Evolutionary conservation across 2,888 invertebrate species (phyloP).

Genomic region (Cynaeus angustus): DNA sequence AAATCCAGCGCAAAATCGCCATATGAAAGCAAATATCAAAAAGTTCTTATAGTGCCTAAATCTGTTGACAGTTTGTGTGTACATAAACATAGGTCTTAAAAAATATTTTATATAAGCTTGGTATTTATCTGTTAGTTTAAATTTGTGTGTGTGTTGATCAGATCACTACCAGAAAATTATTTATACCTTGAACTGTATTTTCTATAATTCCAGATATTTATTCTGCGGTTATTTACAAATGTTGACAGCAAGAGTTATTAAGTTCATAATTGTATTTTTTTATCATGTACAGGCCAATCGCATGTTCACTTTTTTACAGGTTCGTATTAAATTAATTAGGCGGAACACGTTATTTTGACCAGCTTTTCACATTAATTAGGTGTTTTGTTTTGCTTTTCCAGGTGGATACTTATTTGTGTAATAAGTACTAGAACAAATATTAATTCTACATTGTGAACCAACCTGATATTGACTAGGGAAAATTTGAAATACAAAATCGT

Average conservation of each 20-base stretch:
- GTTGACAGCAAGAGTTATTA: not conserved
- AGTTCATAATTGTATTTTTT: conserved; percentile 1
- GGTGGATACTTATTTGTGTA: conserved; percentile 17
- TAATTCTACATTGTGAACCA: conserved; percentile 26
- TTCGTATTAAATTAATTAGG: not conserved
- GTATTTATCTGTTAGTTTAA: conserved; percentile 43
- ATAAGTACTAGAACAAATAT: conserved; percentile 22
- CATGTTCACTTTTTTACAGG: conserved; percentile 4
- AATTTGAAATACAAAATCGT: conserved; percentile 41
- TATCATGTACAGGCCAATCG: not conserved
- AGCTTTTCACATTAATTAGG: conserved; percentile 4
- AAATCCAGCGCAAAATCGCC: conserved; percentile 81
- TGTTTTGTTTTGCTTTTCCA: not conserved
- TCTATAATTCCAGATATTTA: conserved; percentile 13
- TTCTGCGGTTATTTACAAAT: conserved; percentile 17
- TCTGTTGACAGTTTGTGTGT: conserved; percentile 42
- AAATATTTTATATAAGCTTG: conserved; percentile 43
- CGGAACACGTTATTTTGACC: not conserved
- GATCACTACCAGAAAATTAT: conserved; percentile 11
- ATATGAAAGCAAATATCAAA: conserved; percentile 78
- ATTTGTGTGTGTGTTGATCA: conserved; percentile 32
- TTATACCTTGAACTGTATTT: conserved; percentile 2
- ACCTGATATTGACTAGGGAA: conserved; percentile 39
- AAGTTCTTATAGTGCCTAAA: conserved; percentile 78
- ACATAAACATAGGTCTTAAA: conserved; percentile 38